phyloP scores from a whole-genome alignment of 2,113 vertebrate species.

The Dasyornis broadbenti region DNA sequence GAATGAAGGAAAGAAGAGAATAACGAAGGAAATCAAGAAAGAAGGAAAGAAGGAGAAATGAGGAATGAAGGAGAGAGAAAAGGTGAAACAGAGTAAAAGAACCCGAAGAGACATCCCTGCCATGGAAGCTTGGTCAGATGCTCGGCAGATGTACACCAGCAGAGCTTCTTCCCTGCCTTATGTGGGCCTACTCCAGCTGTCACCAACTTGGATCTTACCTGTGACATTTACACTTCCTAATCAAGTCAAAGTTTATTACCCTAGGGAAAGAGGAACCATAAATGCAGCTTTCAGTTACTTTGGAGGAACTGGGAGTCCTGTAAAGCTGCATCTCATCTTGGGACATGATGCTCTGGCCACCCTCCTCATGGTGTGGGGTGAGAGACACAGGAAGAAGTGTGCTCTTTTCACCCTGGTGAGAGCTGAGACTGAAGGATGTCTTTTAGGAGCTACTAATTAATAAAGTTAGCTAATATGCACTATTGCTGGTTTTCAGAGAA shows the following conservation, averaged over 20 bases:
- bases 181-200: not conserved
- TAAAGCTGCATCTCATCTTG: not conserved
- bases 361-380: not conserved
- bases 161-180: not conserved
- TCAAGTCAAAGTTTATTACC: not conserved
- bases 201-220: not conserved
- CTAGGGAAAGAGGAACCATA: not conserved
- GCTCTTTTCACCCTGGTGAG: not conserved
- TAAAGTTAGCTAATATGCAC: not conserved
- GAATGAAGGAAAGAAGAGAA: rapidly evolving
- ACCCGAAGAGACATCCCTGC: not conserved
- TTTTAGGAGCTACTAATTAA: not conserved
- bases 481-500: not conserved
- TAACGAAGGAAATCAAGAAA: not conserved
- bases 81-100: not conserved
- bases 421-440: not conserved
- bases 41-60: rapidly evolving
- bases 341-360: rapidly evolving
- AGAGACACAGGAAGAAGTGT: not conserved
- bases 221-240: not conserved
- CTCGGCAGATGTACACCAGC: not conserved
- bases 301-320: not conserved
- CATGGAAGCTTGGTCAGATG: not conserved
- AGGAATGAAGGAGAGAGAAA: not conserved
- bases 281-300: not conserved